These are phyloP conservation scores for Caenorhabditis wallacei DNA, from an alignment of 2,888 invertebrate genomes.

Conservation along the genomic window DNA sequence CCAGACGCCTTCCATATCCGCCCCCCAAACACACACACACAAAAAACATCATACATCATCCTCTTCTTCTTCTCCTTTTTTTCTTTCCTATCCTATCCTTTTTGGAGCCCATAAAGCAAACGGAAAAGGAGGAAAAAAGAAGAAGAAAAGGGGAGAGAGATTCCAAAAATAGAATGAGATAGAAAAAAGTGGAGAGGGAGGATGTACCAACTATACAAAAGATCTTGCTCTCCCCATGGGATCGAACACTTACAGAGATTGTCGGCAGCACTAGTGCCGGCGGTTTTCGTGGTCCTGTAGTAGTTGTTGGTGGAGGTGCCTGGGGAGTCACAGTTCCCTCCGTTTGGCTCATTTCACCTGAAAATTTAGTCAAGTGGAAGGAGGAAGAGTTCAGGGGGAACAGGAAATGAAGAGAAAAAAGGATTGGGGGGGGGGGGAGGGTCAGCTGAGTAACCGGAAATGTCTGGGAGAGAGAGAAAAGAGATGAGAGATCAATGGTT, in stretches of 20 bases:
- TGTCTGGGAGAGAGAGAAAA: not conserved
- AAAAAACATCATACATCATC: conserved; percentile 57
- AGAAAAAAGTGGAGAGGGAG: not conserved
- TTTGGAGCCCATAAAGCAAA: conserved; percentile 23
- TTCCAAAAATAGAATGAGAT: conserved; percentile 23
- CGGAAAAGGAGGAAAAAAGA: conserved; percentile 11
- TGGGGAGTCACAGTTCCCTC: not conserved
- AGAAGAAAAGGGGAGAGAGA: not conserved
- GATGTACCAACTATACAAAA: conserved; percentile 28
- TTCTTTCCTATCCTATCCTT: conserved; percentile 9
- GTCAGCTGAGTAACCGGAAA: conserved; percentile 17
- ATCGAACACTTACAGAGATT: conserved; percentile 32
- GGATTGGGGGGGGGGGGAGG: not conserved
- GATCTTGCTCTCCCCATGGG: too few relatives aligned
- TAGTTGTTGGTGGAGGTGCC: too few relatives aligned
- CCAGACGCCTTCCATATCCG: not conserved
- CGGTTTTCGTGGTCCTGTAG: conserved; percentile 47
- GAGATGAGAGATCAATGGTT: not conserved
- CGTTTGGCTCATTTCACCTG: conserved; percentile 51
- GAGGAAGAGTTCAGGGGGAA: conserved; percentile 3
- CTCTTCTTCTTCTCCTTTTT: conserved; percentile 21
- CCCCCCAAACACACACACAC: too few relatives aligned
- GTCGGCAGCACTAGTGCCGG: conserved; percentile 53
- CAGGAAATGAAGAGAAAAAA: not conserved
- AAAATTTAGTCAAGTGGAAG: conserved; percentile 1